A percentile compares a stretch with the other conserved stretches of the same genome.
These are phyloP conservation scores for Equus przewalskii DNA, from an alignment of 2,113 vertebrate species.

Conservation along the genomic window DNA sequence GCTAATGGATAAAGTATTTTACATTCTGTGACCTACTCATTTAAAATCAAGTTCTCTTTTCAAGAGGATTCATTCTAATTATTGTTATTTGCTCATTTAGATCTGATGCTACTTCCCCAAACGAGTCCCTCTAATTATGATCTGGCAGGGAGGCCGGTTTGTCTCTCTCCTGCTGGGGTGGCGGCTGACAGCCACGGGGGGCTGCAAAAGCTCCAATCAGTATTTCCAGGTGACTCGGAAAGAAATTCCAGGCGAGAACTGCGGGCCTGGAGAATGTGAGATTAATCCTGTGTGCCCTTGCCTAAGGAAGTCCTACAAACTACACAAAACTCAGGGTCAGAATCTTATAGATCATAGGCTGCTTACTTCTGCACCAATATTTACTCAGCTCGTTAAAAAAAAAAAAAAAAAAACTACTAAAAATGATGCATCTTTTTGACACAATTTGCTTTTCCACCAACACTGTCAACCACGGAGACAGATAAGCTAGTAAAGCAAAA, in stretches of 20 bases:
- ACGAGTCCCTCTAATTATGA: not conserved
- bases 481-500: not conserved
- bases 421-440: not conserved
- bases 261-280: not conserved
- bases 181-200: not conserved
- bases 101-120: not conserved
- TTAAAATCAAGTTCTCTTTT: not conserved
- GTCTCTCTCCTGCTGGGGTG: not conserved
- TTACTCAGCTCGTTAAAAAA: not conserved
- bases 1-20: accelerated
- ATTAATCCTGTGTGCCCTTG: not conserved
- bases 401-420: not conserved
- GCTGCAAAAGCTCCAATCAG: not conserved
- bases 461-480: not conserved
- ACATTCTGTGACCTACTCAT: not conserved
- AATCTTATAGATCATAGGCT: not conserved
- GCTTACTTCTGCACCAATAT: not conserved
- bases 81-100: not conserved
- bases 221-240: not conserved
- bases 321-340: not conserved
- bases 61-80: not conserved
- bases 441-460: not conserved
- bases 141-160: not conserved
- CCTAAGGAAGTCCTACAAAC: not conserved
- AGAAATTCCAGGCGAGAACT: not conserved